Conservation (phyloP, 2,113 vertebrate genomes). For the Hyla sarda region DNA sequence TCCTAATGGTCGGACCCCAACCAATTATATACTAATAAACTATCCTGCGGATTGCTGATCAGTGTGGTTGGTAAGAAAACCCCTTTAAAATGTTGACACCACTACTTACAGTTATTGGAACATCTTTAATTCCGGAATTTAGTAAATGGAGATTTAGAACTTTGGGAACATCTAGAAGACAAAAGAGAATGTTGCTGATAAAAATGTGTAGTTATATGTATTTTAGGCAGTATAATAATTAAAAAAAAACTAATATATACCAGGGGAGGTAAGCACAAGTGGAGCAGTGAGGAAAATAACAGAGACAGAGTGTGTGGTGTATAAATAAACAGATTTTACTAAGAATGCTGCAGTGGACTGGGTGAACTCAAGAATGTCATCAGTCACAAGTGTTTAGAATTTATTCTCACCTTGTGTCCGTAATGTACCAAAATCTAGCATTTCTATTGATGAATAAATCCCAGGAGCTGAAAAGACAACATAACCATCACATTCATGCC, state of each 20-base stretch:
- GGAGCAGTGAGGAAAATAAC: neutral
- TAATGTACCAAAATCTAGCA: slow-evolving; percentile 98
- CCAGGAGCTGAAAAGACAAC: slow-evolving; percentile 73
- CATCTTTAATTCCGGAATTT: slow-evolving; percentile 98
- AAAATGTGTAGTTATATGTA: neutral
- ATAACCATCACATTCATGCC: slow-evolving; percentile 5
- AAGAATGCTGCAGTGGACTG: neutral
- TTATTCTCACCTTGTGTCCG: slow-evolving; percentile 88
- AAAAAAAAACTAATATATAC: neutral
- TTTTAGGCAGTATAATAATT: neutral
- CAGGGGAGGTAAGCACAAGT: neutral
- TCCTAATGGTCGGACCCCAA: too few species aligned
- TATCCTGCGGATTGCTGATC: too few species aligned
- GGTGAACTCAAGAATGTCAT: neutral
- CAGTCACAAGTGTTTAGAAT: neutral
- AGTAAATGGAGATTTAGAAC: slow-evolving; percentile 96
- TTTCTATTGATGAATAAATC: slow-evolving; percentile 90
- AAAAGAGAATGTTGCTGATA: slow-evolving; percentile 60
- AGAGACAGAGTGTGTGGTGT: neutral
- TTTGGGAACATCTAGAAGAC: slow-evolving; percentile 92
- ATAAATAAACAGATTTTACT: neutral
- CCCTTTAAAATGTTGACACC: neutral
- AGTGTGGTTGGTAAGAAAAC: neutral
- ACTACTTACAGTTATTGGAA: slow-evolving; percentile 93
- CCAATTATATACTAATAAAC: too few species aligned